Evolutionary conservation across 2,888 invertebrate species (phyloP).

Genomic region (Tortricodes alternella): DNA sequence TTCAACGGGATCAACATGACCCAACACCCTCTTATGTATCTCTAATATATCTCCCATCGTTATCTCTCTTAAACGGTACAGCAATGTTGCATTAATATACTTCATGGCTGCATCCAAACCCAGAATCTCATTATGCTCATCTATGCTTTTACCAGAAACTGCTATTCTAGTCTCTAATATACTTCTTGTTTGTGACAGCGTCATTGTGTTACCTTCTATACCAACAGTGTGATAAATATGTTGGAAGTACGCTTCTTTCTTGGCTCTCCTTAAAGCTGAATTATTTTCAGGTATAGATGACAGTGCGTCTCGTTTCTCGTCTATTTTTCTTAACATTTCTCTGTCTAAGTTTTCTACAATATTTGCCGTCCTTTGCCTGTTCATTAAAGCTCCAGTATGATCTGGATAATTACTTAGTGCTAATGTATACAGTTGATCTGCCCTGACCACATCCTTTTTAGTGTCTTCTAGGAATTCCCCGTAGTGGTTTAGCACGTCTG

Average conservation of each 20-base stretch:
- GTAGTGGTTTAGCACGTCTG: conserved; percentile 95
- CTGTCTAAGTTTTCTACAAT: conserved; percentile 95
- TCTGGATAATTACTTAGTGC: conserved; percentile 92
- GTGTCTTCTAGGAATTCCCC: conserved; percentile 96
- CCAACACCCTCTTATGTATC: conserved; percentile 95
- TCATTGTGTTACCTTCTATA: conserved; percentile 99
- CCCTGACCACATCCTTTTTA: conserved; percentile 91
- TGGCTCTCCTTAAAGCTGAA: conserved; percentile 91
- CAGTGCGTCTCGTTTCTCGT: conserved; percentile 91
- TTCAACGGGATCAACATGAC: conserved; percentile 96
- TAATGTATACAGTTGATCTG: conserved; percentile 94
- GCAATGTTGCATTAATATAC: conserved; percentile 91
- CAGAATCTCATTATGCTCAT: conserved; percentile 98
- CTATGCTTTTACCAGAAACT: conserved; percentile 94
- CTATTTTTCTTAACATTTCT: conserved; percentile 89
- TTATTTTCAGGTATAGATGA: conserved; percentile 91
- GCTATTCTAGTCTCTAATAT: conserved; percentile 92
- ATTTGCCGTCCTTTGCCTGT: conserved; percentile 92
- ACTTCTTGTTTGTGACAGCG: conserved; percentile 93
- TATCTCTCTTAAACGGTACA: conserved; percentile 90
- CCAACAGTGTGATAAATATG: conserved; percentile 99
- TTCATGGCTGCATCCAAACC: conserved; percentile 97
- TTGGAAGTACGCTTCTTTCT: conserved; percentile 97
- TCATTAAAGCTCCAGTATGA: conserved; percentile 90
- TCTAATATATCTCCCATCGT: conserved; percentile 93